Percentiles rank a stretch among this genome's conserved stretches.
phyloP scores from a whole-genome alignment of 2,888 invertebrate species.

The Poecilobothrus nobilitatus region DNA sequence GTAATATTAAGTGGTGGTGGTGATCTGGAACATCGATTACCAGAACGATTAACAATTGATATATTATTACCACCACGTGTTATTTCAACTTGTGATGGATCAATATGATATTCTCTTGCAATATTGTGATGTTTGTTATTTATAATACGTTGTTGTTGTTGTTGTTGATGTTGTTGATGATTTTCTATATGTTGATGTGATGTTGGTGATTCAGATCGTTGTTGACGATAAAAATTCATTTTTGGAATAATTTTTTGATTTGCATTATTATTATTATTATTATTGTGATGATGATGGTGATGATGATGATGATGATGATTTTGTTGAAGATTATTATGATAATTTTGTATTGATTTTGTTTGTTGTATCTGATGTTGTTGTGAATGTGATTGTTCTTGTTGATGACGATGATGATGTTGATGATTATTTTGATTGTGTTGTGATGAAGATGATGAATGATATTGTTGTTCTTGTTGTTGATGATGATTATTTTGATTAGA shows the following conservation, averaged over 20 bases:
- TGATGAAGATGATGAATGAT: conserved; percentile 18
- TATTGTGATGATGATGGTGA: conserved; percentile 30
- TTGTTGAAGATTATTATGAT: conserved; percentile 11
- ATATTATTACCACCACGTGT: not conserved
- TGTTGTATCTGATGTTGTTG: conserved; percentile 10
- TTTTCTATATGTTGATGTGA: no score
- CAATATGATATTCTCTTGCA: conserved; percentile 2
- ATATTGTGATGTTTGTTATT: not conserved
- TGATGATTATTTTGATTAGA: conserved; percentile 23
- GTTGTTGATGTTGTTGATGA: not conserved
- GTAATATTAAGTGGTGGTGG: not conserved
- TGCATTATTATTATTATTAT: not conserved
- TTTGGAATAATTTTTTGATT: not conserved
- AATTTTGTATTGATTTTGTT: conserved; percentile 23
- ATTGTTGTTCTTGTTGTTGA: conserved; percentile 25
- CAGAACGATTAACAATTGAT: not conserved
- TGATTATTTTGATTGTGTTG: not conserved
- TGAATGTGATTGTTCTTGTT: conserved; percentile 8
- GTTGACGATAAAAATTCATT: conserved; percentile 8
- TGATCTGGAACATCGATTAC: conserved; percentile 8
- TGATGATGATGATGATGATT: conserved; percentile 28
- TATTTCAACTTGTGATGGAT: conserved; percentile 8
- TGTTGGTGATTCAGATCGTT: conserved; percentile 2
- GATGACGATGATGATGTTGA: conserved; percentile 7
- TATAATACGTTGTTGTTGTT: not conserved